Evolutionary conservation across 2,797 vertebrate genomes (phyloP), one percentile per base, ranked within the genome.

Genomic region (Halcyon smyrnensis): DNA sequence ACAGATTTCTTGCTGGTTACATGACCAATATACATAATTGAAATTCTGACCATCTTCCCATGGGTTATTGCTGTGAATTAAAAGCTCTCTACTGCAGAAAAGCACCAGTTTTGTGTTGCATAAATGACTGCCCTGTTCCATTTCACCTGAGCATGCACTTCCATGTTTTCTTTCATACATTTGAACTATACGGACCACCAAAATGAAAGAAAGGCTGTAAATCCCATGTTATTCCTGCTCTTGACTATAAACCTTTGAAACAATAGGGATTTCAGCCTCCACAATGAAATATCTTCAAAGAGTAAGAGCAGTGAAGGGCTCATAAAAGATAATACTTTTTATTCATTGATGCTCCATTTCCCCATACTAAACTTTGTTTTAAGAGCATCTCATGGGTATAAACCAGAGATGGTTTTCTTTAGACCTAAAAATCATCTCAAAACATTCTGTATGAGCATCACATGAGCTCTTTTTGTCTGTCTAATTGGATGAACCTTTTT

Each of bases 11-110:
- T 57, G 3, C 25, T 71, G 41, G 13, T 43, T 90, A 50, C 15
- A 8, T 62, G 57, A 59, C 51, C 30, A 57, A 1, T 24, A 27
- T 23, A 68, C 0, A 0, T 54, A 13, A 64, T 0, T 39, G 34
- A 81, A 46, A 46, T 80, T 64, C n/a, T 87, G 45, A 57, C n/a
- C 14, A 63, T 63, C 13, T 45, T 14, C 23, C 39, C 1, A 3
- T 53, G 12, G 37, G 77, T 83, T 89, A 34, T 13, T 71, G 18
- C 41, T 85, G 46, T 54, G 73, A 94, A 59, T 36, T 73, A 69
- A 73, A 63, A 34, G 7, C 43, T 53, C 63, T 45, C 23, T 48
- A 57, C 7, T 80, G 54, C 32, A 90, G 56, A 85, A 91, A 83
- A 91, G 19, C 25, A 65, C 27, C 3, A 24, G 14, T 74, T 95